phyloP scores from a whole-genome alignment of 2,888 invertebrate species.

The Trachelus iudaicus region DNA sequence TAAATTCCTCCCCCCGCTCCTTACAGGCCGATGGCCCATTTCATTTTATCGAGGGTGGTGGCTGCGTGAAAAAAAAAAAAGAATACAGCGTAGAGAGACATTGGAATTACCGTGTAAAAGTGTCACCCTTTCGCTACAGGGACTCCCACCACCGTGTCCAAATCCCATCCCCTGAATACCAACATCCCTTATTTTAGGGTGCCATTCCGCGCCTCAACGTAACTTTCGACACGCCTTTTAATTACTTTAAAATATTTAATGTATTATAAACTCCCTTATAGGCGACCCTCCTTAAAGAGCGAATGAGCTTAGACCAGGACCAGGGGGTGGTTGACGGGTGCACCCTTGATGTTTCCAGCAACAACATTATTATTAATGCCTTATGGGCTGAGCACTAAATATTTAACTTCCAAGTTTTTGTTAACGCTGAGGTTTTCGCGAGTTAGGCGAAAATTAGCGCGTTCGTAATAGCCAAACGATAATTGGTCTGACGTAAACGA shows the following conservation, averaged over 20 bases:
- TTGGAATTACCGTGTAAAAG: background rate
- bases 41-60: background rate
- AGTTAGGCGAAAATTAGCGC: background rate
- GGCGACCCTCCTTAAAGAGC: background rate
- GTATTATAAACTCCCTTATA: background rate
- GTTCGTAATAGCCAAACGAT: background rate
- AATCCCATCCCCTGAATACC: background rate
- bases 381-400: background rate
- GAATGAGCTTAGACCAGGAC: background rate
- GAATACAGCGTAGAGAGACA: background rate
- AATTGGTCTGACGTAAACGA: background rate
- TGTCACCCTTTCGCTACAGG: background rate
- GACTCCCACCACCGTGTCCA: background rate
- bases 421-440: background rate
- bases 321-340: background rate
- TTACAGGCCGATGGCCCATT: background rate
- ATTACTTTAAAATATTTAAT: background rate
- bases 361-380: background rate
- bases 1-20: background rate
- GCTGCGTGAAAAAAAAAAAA: background rate
- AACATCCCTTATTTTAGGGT: background rate
- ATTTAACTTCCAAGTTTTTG: background rate
- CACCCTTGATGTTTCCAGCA: background rate
- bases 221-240: background rate
- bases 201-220: background rate